Evolutionary conservation across 2,113 vertebrate species (phyloP).

Genomic region (Blennius ocellaris): DNA sequence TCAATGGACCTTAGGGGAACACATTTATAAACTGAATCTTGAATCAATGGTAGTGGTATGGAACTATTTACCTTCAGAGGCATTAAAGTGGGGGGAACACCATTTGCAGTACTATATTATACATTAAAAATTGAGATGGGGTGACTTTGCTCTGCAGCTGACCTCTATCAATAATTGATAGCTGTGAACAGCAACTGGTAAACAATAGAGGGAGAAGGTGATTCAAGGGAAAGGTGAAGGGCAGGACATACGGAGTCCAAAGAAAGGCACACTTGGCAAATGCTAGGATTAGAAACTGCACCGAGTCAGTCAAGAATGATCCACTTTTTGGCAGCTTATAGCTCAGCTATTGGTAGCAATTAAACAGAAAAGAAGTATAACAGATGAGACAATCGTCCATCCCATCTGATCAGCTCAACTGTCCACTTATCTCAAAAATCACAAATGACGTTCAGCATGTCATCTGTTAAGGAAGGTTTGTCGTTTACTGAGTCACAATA

Average conservation of each 20-base stretch:
- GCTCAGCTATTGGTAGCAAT: slow-evolving; percentile 3
- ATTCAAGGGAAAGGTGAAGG: slow-evolving; percentile 46
- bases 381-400: background rate
- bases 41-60: slow-evolving; percentile 33
- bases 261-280: slow-evolving; percentile 17
- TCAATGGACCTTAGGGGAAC: slow-evolving; percentile 66
- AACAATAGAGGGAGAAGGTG: slow-evolving; percentile 61
- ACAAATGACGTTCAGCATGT: background rate
- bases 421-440: background rate
- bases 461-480: slow-evolving; percentile 9
- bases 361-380: slow-evolving; percentile 15
- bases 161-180: slow-evolving; percentile 78
- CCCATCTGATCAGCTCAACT: slow-evolving; percentile 1
- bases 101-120: slow-evolving; percentile 73
- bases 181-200: slow-evolving; percentile 69
- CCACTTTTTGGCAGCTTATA: slow-evolving; percentile 21
- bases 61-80: slow-evolving; percentile 59
- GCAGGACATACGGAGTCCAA: slow-evolving; percentile 21
- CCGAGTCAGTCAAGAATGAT: background rate
- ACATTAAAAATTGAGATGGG: slow-evolving; percentile 80
- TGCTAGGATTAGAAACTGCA: background rate
- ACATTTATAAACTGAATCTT: slow-evolving; percentile 68
- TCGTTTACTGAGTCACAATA: slow-evolving; percentile 2
- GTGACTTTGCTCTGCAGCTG: slow-evolving; percentile 62
- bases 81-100: slow-evolving; percentile 58